Base-by-base conservation (phyloP, 2,113 vertebrate genomes). In the Sturnira hondurensis region DNA sequence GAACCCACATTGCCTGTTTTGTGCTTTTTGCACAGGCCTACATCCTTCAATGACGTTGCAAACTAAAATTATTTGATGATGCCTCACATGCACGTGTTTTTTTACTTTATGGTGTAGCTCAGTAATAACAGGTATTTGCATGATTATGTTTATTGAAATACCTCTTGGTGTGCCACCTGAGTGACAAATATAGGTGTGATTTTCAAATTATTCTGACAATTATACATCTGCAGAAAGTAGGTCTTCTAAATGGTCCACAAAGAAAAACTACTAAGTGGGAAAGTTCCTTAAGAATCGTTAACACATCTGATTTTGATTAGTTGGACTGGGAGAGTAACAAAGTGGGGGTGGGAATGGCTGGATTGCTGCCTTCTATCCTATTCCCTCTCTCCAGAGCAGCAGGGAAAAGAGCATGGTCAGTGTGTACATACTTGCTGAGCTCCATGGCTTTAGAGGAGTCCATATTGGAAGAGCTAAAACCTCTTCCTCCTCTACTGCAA, bases 21-120 rank as follows among this genome's bases (percentile, higher is more conserved):
- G 17, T 68, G 86, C 19, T 95, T 83, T 93, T 15, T 73, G 61
- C 56, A 82, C 43, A 82, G 93, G 81, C n/a, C 17, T 26, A 80
- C 45, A 38, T 63, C 80, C 50, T 43, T 26, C 65, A 50, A 56
- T 96, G 95, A 96, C 85, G 97, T 43, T 93, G 96, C 90, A 95
- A 95, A 96, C 45, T 54, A 74, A 6, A 86, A 56, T 74, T 78
- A 65, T 26, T 81, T 41, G 45, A 81, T 2, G 12, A 50, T 43
- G 20, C 20, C 73, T n/a, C 13, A 50, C 13, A 50, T 7, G 33
- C 16, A 38, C n/a, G 16, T 4, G 22, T 76, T 92, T 78, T 78
- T 63, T 63, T 41, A 84, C 17, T 83, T 96, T 70, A 94, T 47
- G n/a, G 83, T 31, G 56, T 61, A 38, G 45, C 80, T 81, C 45